Percentiles rank a stretch among this genome's conserved stretches.
phyloP scores from a whole-genome alignment of 2,797 vertebrate genomes.

The Phyllotis vaccarum region DNA sequence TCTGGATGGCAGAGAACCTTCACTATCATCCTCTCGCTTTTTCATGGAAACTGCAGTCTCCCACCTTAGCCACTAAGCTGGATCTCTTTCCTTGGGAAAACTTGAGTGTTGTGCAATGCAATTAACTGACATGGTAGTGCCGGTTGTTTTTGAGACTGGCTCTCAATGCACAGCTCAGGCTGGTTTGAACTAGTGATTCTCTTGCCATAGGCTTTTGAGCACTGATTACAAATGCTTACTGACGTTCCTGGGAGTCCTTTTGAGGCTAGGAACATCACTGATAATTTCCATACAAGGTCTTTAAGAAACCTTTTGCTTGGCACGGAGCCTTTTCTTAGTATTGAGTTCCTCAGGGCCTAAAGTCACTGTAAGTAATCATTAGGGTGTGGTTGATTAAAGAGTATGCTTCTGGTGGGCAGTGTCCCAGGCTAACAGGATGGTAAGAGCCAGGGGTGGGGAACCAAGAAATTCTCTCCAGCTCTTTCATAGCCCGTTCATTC shows the following conservation, averaged over 20 bases:
- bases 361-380: background rate
- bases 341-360: background rate
- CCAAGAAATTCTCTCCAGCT: background rate
- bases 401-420: background rate
- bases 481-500: background rate
- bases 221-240: background rate
- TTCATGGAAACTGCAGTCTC: background rate
- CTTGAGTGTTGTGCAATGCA: background rate
- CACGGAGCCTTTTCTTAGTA: background rate
- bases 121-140: background rate
- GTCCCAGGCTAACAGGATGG: background rate
- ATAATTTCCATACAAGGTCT: background rate
- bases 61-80: background rate
- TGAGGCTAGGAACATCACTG: background rate
- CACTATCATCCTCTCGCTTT: background rate
- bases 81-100: background rate
- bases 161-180: background rate
- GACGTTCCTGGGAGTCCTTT: background rate
- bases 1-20: background rate
- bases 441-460: background rate
- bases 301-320: background rate
- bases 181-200: background rate
- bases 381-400: background rate
- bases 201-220: background rate
- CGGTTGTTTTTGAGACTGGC: background rate